Conservation (phyloP, 2,888 invertebrate species). For the Trissolcus japonicus region DNA sequence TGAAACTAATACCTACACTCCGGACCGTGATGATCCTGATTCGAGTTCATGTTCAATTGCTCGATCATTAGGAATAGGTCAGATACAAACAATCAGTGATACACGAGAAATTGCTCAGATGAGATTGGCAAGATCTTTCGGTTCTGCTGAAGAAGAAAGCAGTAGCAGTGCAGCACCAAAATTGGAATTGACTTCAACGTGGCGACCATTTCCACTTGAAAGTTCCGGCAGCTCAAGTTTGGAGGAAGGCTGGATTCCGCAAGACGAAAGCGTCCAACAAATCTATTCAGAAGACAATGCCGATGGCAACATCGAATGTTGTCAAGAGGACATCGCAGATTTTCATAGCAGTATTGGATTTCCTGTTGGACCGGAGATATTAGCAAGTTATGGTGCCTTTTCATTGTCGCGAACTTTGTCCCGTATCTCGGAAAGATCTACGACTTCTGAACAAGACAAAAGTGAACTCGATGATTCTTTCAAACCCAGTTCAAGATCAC, state of each 20-base stretch:
- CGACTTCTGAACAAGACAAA: constrained; percentile 89
- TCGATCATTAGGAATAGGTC: constrained; percentile 86
- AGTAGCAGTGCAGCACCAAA: constrained; percentile 68
- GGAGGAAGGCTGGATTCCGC: constrained; percentile 89
- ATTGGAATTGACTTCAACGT: constrained; percentile 86
- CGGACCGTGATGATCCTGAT: constrained; percentile 77
- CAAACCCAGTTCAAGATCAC: constrained; percentile 89
- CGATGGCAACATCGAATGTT: constrained; percentile 77
- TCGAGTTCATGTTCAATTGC: constrained; percentile 85
- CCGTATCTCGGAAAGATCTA: constrained; percentile 91
- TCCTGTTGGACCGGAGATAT: constrained; percentile 83
- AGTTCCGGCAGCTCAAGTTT: constrained; percentile 91
- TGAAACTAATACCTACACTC: constrained; percentile 87
- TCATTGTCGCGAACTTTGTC: constrained; percentile 87
- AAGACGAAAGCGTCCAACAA: constrained; percentile 77
- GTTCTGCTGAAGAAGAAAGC: constrained; percentile 69
- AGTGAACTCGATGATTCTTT: constrained; percentile 91
- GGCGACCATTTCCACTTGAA: constrained; percentile 89
- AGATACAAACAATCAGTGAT: constrained; percentile 73
- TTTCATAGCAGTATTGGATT: constrained; percentile 87
- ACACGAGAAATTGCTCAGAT: constrained; percentile 71
- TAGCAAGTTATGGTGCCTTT: constrained; percentile 85
- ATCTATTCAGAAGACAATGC: constrained; percentile 72
- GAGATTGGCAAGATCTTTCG: constrained; percentile 65
- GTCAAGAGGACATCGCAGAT: constrained; percentile 86